Base-by-base conservation (phyloP, 2,797 vertebrate species). In the Macroramphosus scolopax region DNA sequence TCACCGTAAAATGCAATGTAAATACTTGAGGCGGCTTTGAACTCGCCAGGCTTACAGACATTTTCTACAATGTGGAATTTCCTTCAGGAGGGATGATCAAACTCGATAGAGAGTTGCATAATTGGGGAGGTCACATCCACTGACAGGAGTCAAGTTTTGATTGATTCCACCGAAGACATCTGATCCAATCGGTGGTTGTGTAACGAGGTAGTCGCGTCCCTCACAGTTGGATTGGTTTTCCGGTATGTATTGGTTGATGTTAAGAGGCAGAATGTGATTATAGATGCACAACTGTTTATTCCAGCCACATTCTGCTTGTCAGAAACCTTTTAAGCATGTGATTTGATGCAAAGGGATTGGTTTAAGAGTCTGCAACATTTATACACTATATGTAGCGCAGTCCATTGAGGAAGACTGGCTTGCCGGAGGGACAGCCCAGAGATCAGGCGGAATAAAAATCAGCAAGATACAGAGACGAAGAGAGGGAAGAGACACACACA, bases 401-500 rank as follows among this genome's bases (percentile, higher is more conserved):
- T 59, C 51, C 35, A 54, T 72, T 69, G 57, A 77, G 44, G 35
- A 62, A 51, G 31, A 37, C 20, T 39, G 40, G 20, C 48, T 63
- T 51, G 42, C 56, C 6, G 5, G 32, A 36, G 72, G 68, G 67
- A 79, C 67, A 75, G 66, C 38, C 31, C 49, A 35, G 20, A 73
- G 55, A 66, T 77, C 77, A 72, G 61, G 52, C 45, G 61, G 54
- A 75, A 82, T 78, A 77, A 81, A 73, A 68, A 72, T 75, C 67
- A 73, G 49, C 6, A 10, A 32, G 53, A 33, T 16, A 31, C 22
- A 61, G 20, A 38, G 8, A 16, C 8, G 3, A n/a, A n/a, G n/a
- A n/a, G n/a, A n/a, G n/a, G n/a, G n/a, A n/a, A n/a, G n/a, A n/a
- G n/a, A n/a, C 31, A 61, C 34, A 20, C 17, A 39, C 33, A 50